phyloP scores from a whole-genome alignment of 2,113 vertebrate species.

The Saccopteryx bilineata region DNA sequence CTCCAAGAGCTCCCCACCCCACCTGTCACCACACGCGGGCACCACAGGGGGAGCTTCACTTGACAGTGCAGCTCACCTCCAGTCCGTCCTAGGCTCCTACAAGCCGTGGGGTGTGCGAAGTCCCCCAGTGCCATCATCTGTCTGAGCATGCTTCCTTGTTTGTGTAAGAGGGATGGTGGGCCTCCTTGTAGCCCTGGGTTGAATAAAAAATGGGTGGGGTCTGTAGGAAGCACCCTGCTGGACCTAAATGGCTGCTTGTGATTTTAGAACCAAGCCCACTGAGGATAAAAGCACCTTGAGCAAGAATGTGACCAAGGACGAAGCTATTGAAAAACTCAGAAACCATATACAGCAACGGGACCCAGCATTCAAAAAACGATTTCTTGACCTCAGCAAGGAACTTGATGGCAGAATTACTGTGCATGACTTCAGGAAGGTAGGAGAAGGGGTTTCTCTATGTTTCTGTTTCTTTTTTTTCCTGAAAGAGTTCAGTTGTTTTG shows the following conservation, averaged over 20 bases:
- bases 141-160: background rate
- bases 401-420: conserved; percentile 70
- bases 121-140: fast-evolving
- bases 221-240: fast-evolving
- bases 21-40: background rate
- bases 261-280: conserved; percentile 80
- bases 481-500: fast-evolving
- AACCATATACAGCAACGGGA: conserved; percentile 71
- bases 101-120: fast-evolving
- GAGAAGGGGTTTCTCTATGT: background rate
- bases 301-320: conserved; percentile 78
- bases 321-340: conserved; percentile 82
- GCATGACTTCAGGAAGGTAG: conserved; percentile 84
- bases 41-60: background rate
- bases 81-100: background rate
- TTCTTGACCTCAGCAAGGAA: conserved; percentile 78
- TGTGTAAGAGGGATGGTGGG: fast-evolving
- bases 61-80: background rate
- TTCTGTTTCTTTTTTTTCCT: no score
- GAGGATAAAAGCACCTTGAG: conserved; percentile 26
- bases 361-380: conserved; percentile 74
- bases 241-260: background rate
- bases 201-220: fast-evolving
- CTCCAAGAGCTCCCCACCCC: fast-evolving
- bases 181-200: background rate